These are phyloP conservation scores for Cotesia vestalis DNA, from an alignment of 1,140 invertebrate genomes.

Conservation along the genomic window DNA sequence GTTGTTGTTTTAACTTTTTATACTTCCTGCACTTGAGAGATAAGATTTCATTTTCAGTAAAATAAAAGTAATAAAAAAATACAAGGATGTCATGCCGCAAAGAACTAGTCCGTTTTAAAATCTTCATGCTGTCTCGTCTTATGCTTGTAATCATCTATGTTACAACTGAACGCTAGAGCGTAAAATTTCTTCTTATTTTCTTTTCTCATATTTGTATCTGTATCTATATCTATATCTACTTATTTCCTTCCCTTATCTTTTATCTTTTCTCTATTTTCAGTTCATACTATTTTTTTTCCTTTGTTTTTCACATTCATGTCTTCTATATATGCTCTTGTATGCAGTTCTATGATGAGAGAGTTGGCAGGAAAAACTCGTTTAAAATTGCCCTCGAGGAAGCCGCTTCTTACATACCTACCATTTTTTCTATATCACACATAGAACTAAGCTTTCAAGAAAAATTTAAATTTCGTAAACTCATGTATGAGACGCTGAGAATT, in stretches of 20 bases:
- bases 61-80: not conserved
- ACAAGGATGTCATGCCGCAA: not conserved
- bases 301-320: conserved; percentile 4
- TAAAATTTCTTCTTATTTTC: conserved; percentile 2
- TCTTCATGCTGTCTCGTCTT: conserved; percentile 22
- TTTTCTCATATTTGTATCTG: not conserved
- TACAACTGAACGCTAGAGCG: not conserved
- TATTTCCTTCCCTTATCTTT: not conserved
- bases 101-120: not conserved
- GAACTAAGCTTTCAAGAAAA: not conserved
- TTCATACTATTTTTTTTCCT: conserved; percentile 6
- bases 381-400: conserved; percentile 32
- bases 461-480: conserved; percentile 17
- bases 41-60: conserved; percentile 10
- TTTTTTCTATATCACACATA: not conserved
- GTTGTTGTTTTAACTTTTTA: not conserved
- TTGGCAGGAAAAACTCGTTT: conserved; percentile 32
- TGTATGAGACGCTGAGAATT: not conserved
- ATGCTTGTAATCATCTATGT: conserved; percentile 9
- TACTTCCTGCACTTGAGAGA: not conserved
- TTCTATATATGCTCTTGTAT: conserved; percentile 1
- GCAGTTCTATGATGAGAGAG: conserved; percentile 10
- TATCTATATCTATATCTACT: not conserved
- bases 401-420: conserved; percentile 8
- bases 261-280: conserved; percentile 13